A percentile compares a stretch with the other conserved stretches of the same genome.
Conservation (phyloP, 2,797 vertebrate species). For the Morelia viridis region DNA sequence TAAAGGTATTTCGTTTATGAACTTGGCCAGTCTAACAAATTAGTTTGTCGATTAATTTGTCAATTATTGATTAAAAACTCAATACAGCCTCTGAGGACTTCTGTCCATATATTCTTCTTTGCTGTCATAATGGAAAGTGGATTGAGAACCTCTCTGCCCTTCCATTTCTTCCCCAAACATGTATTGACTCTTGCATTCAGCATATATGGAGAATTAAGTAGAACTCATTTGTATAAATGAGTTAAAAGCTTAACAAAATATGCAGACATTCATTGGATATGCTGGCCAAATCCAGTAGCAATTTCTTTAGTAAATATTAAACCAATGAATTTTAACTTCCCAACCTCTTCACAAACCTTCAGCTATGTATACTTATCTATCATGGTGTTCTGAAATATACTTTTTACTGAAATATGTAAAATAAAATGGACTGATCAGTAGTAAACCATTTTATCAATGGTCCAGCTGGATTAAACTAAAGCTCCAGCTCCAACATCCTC, state of each 20-base stretch:
- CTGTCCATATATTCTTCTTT: not conserved
- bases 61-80: conserved; percentile 39
- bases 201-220: not conserved
- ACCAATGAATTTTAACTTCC: not conserved
- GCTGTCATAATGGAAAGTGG: not conserved
- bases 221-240: not conserved
- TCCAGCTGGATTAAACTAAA: not conserved
- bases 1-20: conserved; percentile 36
- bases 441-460: not conserved
- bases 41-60: conserved; percentile 31
- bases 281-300: not conserved
- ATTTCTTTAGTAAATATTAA: not conserved
- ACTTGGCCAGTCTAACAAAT: conserved; percentile 28
- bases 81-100: conserved; percentile 5
- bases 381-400: no score
- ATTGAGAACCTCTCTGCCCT: not conserved
- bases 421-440: not conserved
- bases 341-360: not conserved
- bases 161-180: not conserved
- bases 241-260: not conserved
- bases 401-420: not conserved
- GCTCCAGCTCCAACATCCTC: not conserved
- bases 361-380: not conserved
- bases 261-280: not conserved
- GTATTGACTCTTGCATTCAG: not conserved